These are phyloP conservation scores for Euplexia lucipara DNA, from an alignment of 2,888 invertebrate species.

Conservation along the genomic window DNA sequence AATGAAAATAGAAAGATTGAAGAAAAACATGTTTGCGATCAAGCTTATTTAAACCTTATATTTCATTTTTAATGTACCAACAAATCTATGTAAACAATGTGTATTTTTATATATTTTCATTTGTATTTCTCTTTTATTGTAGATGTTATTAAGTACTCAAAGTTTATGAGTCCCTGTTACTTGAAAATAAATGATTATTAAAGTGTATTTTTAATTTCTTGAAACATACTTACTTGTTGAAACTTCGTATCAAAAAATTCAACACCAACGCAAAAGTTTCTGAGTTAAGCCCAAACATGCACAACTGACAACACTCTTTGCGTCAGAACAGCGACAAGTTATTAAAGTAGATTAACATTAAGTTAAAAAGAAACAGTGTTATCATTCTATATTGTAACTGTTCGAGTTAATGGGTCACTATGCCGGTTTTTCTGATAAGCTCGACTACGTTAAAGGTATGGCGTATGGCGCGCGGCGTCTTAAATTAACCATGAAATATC, in stretches of 20 bases:
- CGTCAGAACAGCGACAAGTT: slow-evolving; percentile 12
- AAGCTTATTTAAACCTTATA: too few relatives aligned
- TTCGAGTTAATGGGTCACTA: slow-evolving; percentile 41
- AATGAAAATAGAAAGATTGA: too few relatives aligned
- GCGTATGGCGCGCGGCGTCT: slow-evolving; percentile 1
- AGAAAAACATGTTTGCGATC: too few relatives aligned
- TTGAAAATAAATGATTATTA: too few relatives aligned
- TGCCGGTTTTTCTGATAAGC: slow-evolving; percentile 40
- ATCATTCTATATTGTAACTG: slow-evolving; percentile 17
- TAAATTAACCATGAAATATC: slow-evolving; percentile 13
- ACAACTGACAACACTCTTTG: slow-evolving; percentile 1
- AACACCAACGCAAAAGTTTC: neutral
- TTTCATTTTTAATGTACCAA: too few relatives aligned
- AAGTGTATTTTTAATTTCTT: neutral
- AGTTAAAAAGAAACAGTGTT: slow-evolving; percentile 41
- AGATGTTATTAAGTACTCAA: too few relatives aligned
- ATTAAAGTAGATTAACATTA: slow-evolving; percentile 31
- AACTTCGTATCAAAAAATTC: neutral
- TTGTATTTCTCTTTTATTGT: too few relatives aligned
- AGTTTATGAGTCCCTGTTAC: too few relatives aligned
- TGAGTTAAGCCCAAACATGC: neutral
- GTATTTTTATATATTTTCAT: too few relatives aligned
- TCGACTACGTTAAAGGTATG: neutral
- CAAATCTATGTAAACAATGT: too few relatives aligned
- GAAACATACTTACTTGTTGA: neutral